Evolutionary conservation across 2,113 vertebrate species (phyloP), one percentile per base, ranked within the genome.

Genomic region (Takifugu flavidus): DNA sequence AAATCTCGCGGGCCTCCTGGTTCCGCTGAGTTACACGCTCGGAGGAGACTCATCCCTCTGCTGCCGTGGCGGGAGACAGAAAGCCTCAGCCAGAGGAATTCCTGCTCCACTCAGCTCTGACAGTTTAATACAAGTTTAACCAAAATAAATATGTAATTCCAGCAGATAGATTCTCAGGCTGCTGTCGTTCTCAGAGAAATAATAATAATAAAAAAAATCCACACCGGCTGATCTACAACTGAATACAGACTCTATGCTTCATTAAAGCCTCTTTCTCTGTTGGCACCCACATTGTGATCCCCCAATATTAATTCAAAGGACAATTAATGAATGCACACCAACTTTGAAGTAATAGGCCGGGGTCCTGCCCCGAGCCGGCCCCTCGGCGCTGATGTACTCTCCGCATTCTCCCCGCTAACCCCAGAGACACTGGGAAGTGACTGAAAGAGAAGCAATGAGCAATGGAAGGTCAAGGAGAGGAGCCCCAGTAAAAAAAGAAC

Each of bases 221-320:
- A 95, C 94, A 95, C 92, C 90, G 91, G 91, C 94, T 96, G 95
- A 98, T 99, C 95, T 98, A 94, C 95, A 96, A 95, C 91, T 98
- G 94, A 99, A 99, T 98, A 92, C 94, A 80, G 90, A 90, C 92
- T 95, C 93, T 95, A 96, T 96, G 97, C 94, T 98, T 98, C 96
- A 99, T 95, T 98, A 98, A 95, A 95, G 94, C 94, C 88, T 93
- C 95, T 98, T 98, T 98, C 94, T 96, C 92, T 92, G 92, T 91
- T 96, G 94, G 94, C 95, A 95, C 93, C 94, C 91, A 90, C 94
- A 99, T 98, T 98, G 96, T 98, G 95, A 96, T 96, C 94, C 93
- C 92, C 95, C 95, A 94, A 98, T 99, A 99, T 98, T 96, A 98
- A 99, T 98, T 98, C 96, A 98, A 98, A 98, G 95, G 95, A 95